Base-by-base conservation (phyloP, 2,797 vertebrate species). In the Eupleurogrammus muticus region DNA sequence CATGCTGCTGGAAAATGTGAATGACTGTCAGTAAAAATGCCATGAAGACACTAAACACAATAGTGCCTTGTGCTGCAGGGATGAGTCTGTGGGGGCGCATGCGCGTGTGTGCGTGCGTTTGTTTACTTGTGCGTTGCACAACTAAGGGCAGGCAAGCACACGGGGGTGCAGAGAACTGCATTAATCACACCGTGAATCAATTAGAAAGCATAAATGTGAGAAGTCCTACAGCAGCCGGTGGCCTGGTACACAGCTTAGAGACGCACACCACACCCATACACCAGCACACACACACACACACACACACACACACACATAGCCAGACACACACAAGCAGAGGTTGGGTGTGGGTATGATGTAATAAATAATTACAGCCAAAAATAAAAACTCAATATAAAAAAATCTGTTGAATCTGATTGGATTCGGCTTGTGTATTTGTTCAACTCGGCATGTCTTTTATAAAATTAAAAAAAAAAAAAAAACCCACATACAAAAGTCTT, bases 1-100 rank as follows among this genome's bases (percentile, higher is more conserved):
- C 49, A 71, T 48, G 44, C 82, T 87, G 80, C 87, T 76, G 87
- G 85, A 85, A 87, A 91, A 90, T 82, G 80, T 83, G 87, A 90
- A 90, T 84, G 88, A 81, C 72, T 75, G 82, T 84, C 83, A 78
- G 79, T 77, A 73, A 85, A 90, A 87, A 71, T 84, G 44, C 63
- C 63, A 62, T 59, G 52, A 80, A 88, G 65, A 75, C 1, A 38
- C 65, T 67, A 70, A 80, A 71, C 70, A 92, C 87, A 92, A 90
- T 75, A 73, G 56, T 48, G 72, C 66, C 82, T 73, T 90, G 84
- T 89, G 86, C 76, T 73, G 76, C 67, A 35, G 24, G 24, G 74
- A 81, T 87, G 83, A 90, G 70, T 87, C 78, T 46, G 48, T 51
- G 7, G 11, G 23, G 6, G 55, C 9, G 10, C 2, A 5, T 46